phyloP scores from a whole-genome alignment of 2,113 vertebrate genomes.

The Istiophorus platypterus region DNA sequence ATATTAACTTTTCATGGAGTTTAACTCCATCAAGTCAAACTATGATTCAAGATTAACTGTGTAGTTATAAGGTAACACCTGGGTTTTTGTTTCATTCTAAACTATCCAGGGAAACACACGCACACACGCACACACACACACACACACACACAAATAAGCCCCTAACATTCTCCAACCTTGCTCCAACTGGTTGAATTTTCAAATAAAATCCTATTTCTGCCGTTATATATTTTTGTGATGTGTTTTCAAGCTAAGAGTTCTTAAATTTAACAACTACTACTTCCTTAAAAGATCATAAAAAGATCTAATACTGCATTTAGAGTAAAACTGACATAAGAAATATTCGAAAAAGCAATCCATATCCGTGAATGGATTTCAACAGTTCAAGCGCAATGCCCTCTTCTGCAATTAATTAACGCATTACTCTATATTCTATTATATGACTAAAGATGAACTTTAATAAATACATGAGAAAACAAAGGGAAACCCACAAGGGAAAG shows the following conservation, averaged over 20 bases:
- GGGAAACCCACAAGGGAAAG: too few species aligned
- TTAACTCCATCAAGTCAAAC: not conserved
- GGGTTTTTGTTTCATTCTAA: not conserved
- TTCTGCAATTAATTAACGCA: too few species aligned
- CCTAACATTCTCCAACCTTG: not conserved
- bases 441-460: not conserved
- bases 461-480: not conserved
- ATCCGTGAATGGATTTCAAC: not conserved
- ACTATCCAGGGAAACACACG: not conserved
- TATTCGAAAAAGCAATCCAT: not conserved
- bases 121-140: not conserved
- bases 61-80: constrained; percentile 14
- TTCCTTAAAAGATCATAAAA: not conserved
- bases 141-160: not conserved
- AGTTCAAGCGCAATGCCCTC: not conserved
- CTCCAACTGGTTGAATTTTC: not conserved
- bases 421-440: not conserved
- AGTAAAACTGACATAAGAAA: not conserved
- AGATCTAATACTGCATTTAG: not conserved
- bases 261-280: not conserved
- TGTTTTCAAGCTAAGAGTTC: not conserved
- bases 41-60: constrained; percentile 2
- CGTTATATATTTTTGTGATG: not conserved
- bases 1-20: not conserved
- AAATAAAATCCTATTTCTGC: not conserved